Conservation (phyloP, 2,113 vertebrate genomes). For the Neodon shergylaensis region DNA sequence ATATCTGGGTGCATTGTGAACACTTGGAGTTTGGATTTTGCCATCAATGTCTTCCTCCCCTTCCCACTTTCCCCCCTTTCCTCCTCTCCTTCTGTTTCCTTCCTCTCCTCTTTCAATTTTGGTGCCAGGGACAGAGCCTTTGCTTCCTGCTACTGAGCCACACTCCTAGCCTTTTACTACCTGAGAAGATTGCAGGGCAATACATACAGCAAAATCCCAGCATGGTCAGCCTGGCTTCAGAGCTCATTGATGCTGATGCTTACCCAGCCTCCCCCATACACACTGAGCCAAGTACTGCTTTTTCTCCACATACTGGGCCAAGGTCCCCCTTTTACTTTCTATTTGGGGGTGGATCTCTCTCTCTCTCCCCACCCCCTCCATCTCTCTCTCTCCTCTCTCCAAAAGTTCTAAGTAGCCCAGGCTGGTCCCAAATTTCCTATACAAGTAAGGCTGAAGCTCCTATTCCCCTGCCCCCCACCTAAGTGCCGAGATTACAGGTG, state of each 20-base stretch:
- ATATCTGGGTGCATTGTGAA: fast-evolving
- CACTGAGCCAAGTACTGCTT: neutral
- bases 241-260: neutral
- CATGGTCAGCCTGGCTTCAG: too few species aligned
- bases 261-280: neutral
- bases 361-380: neutral
- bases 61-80: too few species aligned
- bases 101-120: neutral
- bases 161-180: neutral
- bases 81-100: neutral
- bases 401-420: neutral
- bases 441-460: neutral
- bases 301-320: neutral
- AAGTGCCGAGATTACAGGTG: neutral
- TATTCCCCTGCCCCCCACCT: neutral
- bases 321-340: neutral
- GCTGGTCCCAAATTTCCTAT: neutral
- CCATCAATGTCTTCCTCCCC: neutral
- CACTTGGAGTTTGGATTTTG: neutral
- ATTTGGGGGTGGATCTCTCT: neutral
- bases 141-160: too few species aligned
- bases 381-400: neutral
- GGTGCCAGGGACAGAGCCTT: too few species aligned
- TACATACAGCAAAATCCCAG: neutral
- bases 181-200: neutral